Base-by-base conservation (phyloP, 2,797 vertebrate genomes). In the Psittacula echo region DNA sequence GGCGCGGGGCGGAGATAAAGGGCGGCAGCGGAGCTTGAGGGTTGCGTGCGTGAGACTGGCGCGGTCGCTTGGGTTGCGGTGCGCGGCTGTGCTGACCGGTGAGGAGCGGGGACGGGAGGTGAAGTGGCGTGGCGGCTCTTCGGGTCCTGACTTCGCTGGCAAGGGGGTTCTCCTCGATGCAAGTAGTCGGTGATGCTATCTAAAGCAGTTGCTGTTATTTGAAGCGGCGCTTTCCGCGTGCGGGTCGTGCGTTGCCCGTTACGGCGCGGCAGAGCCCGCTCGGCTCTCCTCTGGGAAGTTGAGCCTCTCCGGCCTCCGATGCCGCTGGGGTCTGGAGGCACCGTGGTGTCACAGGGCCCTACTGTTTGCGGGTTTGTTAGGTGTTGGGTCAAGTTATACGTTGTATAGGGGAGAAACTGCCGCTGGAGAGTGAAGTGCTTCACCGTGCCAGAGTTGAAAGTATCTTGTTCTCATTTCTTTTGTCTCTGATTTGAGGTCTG, bases 171-270 rank as follows among this genome's bases (percentile, higher is more conserved):
- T 22, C 29, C n/a, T 1, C 20, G 50, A 6, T 44, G 18, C 53
- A 1, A 54, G 54, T 9, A 7, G 37, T 27, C 0, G 26, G 74
- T 30, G 17, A 12, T 9, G 34, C 29, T 30, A 8, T 30, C 8
- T 4, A 0, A 1, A 20, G 0, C 0, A 39, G 39, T 39, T 12
- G n/a, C 6, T 5, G 9, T 14, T 4, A 2, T 0, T 19, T 3
- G 2, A 3, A 32, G 9, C 20, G 47, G 34, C 58, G 58, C 34
- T 37, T 60, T 17, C 34, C 34, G 23, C 23, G 34, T 60, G 34
- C 23, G 10, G 34, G 23, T 24, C 15, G 15, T 26, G 58, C 34
- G 34, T 5, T 26, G 34, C 15, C 56, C n/a, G 56, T 26, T 37
- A 11, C n/a, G 10, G 56, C 14, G 14, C n/a, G n/a, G 56, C 56